Percentiles rank a stretch among this genome's conserved stretches.
These are phyloP conservation scores for Benthosema pterotum DNA, from an alignment of 2,797 vertebrate species.

Conservation along the genomic window DNA sequence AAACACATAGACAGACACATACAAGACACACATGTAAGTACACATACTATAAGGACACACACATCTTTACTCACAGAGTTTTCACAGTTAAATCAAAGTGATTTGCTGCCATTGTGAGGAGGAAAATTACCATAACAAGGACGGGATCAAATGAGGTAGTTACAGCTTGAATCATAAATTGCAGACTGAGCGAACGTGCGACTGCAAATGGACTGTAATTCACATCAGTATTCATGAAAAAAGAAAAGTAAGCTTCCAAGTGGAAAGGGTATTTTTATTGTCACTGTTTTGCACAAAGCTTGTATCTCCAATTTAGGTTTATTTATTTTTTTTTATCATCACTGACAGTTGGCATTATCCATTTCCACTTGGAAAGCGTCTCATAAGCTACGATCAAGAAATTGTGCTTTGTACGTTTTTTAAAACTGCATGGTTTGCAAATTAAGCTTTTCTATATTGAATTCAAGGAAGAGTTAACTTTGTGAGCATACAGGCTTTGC, in stretches of 20 bases:
- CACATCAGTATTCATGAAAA: constrained; percentile 80
- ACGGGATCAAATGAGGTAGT: constrained; percentile 80
- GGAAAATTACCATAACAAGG: constrained; percentile 81
- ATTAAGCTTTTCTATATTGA: not conserved
- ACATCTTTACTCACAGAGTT: constrained; percentile 64
- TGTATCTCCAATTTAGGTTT: constrained; percentile 1
- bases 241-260: constrained; percentile 66
- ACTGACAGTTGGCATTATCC: constrained; percentile 38
- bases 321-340: constrained; percentile 29
- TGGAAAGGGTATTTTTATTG: constrained; percentile 48
- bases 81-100: constrained; percentile 81
- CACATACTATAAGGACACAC: constrained; percentile 19
- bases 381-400: constrained; percentile 27
- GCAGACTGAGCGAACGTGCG: constrained; percentile 74
- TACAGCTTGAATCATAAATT: constrained; percentile 81
- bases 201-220: constrained; percentile 77
- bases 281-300: not conserved
- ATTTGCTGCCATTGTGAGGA: constrained; percentile 77
- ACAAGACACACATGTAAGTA: constrained; percentile 1
- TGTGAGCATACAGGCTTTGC: constrained; percentile 13
- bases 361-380: constrained; percentile 36
- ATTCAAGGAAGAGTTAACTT: not conserved
- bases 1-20: constrained; percentile 1
- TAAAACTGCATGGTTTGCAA: constrained; percentile 20
- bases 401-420: constrained; percentile 25